Evolutionary conservation across 2,888 invertebrate species (phyloP), one percentile per base, ranked within the genome.

Genomic region (Drosophila vallismaia): DNA sequence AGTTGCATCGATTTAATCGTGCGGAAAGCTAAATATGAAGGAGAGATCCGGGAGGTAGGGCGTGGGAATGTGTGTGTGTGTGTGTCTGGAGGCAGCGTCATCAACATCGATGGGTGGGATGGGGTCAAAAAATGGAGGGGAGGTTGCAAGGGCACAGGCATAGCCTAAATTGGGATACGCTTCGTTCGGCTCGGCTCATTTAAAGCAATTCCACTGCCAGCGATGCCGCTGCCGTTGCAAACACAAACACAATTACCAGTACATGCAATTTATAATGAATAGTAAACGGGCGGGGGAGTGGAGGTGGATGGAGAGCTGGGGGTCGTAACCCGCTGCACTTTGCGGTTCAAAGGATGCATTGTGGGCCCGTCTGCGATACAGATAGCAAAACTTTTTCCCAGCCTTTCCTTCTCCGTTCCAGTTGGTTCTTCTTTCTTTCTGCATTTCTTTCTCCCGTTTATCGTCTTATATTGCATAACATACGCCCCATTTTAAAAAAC

Each of bases 1-100:
- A 88, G 81, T 88, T 83, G 87, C 86, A 86, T 86, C 87, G 87
- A 89, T 89, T 88, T 83, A 88, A 88, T 88, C 88, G 88, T 87
- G 89, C 85, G 88, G 88, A 89, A 88, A 88, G 89, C 89, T 86
- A 77, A 83, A 80, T 78, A 83, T 76, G 74, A 70, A 50, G 71
- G 71, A 71, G 63, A 7, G 36, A 36, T n/a, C 36, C 10, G 33
- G 3, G 9, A 2, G 33, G 10, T 8, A 19, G 33, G 8, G 33
- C 9, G 33, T 8, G 2, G 1, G n/a, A 10, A 0, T 33, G 54
- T 6, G 0, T 33, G 54, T 6, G n/a, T 2, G 40, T 12, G 49
- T 70, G 67, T 56, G 82, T 80, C 86, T 86, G 81, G 75, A 86
- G 70, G 68, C 60, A 60, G 52, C 56, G 51, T 46, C 57, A 45